These are phyloP conservation scores for Theretra japonica DNA, from an alignment of 2,888 invertebrate species.

Conservation along the genomic window DNA sequence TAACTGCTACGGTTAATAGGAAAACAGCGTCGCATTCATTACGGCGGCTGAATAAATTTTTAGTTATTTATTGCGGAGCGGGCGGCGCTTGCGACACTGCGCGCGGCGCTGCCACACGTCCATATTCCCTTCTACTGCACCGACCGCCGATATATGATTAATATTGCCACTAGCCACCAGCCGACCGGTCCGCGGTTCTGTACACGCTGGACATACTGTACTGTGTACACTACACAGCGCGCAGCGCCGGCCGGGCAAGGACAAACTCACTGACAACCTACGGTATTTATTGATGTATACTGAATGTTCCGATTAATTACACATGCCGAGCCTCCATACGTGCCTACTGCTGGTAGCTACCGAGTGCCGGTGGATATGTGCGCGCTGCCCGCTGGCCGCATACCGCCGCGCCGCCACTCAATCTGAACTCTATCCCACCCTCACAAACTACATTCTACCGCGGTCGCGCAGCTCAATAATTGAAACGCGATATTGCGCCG, in stretches of 20 bases:
- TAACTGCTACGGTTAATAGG: constrained; percentile 46
- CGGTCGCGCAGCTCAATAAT: constrained; percentile 65
- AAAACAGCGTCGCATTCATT: constrained; percentile 46
- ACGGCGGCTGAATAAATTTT: constrained; percentile 48
- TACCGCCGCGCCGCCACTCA: constrained; percentile 60
- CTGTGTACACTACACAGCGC: background rate
- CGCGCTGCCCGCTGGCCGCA: constrained; percentile 39
- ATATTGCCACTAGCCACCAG: background rate
- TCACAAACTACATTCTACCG: constrained; percentile 63
- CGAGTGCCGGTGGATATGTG: background rate
- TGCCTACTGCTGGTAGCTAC: constrained; percentile 45
- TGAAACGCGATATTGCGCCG: constrained; percentile 68
- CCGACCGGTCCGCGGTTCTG: constrained; percentile 63
- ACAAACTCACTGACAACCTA: constrained; percentile 70
- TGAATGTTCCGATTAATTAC: constrained; percentile 76
- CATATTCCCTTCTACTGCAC: background rate
- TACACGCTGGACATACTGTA: no score
- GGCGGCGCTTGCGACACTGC: constrained; percentile 35
- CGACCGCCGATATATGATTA: background rate
- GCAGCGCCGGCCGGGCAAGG: constrained; percentile 65
- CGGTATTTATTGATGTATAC: constrained; percentile 77
- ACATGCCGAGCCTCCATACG: constrained; percentile 59
- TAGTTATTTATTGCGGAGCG: constrained; percentile 41
- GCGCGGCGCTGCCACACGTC: constrained; percentile 44
- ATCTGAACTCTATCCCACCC: constrained; percentile 56